Evolutionary conservation across 2,113 vertebrate genomes (phyloP), one percentile per base, ranked within the genome.

Genomic region (Paraplagusia blochii): DNA sequence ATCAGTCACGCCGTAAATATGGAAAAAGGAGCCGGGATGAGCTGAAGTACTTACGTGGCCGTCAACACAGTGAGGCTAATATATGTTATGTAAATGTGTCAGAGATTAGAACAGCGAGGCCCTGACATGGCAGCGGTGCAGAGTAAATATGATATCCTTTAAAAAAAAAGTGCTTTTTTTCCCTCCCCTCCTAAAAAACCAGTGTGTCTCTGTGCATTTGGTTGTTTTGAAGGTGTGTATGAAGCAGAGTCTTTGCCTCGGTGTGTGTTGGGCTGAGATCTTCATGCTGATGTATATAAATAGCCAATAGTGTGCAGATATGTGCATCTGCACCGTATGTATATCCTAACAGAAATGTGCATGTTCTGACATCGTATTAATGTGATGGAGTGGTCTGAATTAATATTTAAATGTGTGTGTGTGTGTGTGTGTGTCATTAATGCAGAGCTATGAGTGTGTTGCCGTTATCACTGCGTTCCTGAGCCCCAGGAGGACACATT

Each of bases 1-100:
- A 86, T 89, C 87, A 85, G 86, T 87, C 86, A 85, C 76, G 80
- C 81, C 68, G 82, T 85, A 85, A 88, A 88, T 88, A 88, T 85
- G 79, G 82, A 83, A 85, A 83, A 85, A 75, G 72, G 63, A 69
- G 53, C 63, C 54, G 58, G 79, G 84, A 85, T 79, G 84, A 86
- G 85, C 79, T 82, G 81, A 78, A 85, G 78, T 77, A 81, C 85
- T 85, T 80, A 80, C 81, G 81, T 56, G 65, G 65, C 72, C 66
- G 72, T 78, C 79, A 74, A 82, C 80, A 67, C 73, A 43, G 74
- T 67, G 22, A 2, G 70, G 67, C 53, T 80, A 73, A 82, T 84
- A 80, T 84, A 80, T 79, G 83, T 85, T 84, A 82, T 86, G 77
- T 77, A 85, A 85, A 88, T 82, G 79, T 64, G 76, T 68, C 66